A percentile compares a stretch with the other conserved stretches of the same genome.
These are phyloP conservation scores for Danaus plexippus DNA, from an alignment of 1,140 invertebrate genomes.

Conservation along the genomic window DNA sequence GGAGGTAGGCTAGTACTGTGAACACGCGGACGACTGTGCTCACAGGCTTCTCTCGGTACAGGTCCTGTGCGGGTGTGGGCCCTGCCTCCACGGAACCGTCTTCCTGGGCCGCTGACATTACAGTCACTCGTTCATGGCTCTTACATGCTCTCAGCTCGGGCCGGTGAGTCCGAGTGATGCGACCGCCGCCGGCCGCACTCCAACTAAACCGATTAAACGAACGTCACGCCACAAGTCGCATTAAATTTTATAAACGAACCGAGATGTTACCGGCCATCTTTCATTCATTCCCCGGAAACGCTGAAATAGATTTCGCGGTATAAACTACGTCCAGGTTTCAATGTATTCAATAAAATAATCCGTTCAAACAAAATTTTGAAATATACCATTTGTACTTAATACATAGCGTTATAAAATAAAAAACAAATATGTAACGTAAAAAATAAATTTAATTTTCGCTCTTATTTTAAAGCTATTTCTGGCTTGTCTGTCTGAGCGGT, in stretches of 20 bases:
- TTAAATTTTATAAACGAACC: slow-evolving; percentile 39
- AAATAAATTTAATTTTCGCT: too few species aligned
- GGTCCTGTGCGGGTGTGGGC: slow-evolving; percentile 72
- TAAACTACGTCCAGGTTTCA: slow-evolving; percentile 6
- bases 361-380: too few species aligned
- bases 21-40: slow-evolving; percentile 90
- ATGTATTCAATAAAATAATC: too few species aligned
- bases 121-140: slow-evolving; percentile 34
- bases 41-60: slow-evolving; percentile 81
- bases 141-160: slow-evolving; percentile 22
- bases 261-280: slow-evolving; percentile 28
- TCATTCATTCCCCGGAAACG: slow-evolving; percentile 33
- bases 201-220: slow-evolving; percentile 55
- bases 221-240: slow-evolving; percentile 39
- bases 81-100: slow-evolving; percentile 46
- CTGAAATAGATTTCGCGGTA: slow-evolving; percentile 28
- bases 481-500: too few species aligned
- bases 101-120: slow-evolving; percentile 50
- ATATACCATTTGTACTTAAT: too few species aligned
- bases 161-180: slow-evolving; percentile 16
- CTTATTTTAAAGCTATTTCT: too few species aligned
- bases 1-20: slow-evolving; percentile 94
- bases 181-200: slow-evolving; percentile 32
- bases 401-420: too few species aligned
- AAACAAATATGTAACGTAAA: too few species aligned